Evolutionary conservation across 2,888 invertebrate genomes (phyloP).

Genomic region (Rhingia rostrata): DNA sequence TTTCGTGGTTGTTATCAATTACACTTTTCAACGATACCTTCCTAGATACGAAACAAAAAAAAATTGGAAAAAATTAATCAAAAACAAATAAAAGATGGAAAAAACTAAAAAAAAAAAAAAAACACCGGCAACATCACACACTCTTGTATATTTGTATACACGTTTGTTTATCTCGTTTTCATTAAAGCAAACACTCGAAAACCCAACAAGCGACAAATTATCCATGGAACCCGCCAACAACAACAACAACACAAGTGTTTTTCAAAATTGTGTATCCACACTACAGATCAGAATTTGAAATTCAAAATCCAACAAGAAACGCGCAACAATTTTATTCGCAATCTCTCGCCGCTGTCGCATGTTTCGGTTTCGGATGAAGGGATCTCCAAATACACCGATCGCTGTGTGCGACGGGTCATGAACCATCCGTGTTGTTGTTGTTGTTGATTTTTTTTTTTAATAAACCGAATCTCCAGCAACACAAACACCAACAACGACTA

Average conservation of each 20-base stretch:
- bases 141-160: conserved; percentile 19
- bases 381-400: background rate
- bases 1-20: conserved; percentile 15
- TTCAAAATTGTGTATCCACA: conserved; percentile 14
- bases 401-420: conserved; percentile 54
- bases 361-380: conserved; percentile 23
- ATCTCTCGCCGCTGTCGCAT: conserved; percentile 30
- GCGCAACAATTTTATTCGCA: conserved; percentile 43
- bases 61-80: conserved; percentile 19
- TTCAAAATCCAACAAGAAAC: background rate
- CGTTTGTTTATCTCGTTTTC: conserved; percentile 56
- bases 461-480: conserved; percentile 35
- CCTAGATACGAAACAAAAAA: conserved; percentile 17
- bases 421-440: conserved; percentile 55
- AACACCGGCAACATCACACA: conserved; percentile 52
- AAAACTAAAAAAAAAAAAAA: background rate
- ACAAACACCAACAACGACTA: background rate
- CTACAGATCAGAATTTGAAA: background rate
- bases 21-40: background rate
- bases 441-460: conserved; percentile 64
- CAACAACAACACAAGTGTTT: conserved; percentile 20
- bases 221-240: conserved; percentile 50
- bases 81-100: conserved; percentile 15
- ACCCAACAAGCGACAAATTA: conserved; percentile 47
- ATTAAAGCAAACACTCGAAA: conserved; percentile 29